These are phyloP conservation scores for Daphoenositta chrysoptera DNA, from an alignment of 2,113 vertebrate species.

Conservation along the genomic window DNA sequence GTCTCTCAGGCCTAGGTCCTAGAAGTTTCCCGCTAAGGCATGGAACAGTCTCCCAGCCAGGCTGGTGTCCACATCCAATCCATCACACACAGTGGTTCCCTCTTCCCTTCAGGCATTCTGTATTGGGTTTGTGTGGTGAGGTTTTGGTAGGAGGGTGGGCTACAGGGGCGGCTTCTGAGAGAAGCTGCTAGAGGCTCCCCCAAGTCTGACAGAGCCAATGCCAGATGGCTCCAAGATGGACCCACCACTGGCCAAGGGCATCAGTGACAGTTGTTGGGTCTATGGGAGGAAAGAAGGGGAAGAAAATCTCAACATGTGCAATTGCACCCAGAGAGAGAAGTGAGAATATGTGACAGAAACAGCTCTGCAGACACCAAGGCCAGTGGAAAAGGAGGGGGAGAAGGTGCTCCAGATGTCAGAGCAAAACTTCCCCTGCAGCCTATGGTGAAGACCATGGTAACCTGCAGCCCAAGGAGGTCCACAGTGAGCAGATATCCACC, in stretches of 20 bases:
- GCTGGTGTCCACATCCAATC: not conserved
- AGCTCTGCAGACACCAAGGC: not conserved
- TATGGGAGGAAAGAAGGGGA: not conserved
- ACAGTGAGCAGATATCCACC: not conserved
- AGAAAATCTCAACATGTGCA: not conserved
- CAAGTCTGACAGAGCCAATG: not conserved
- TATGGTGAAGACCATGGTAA: not conserved
- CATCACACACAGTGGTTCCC: not conserved
- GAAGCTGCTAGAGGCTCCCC: not conserved
- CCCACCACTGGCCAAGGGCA: not conserved
- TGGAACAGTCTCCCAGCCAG: not conserved
- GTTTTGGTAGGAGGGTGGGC: not conserved
- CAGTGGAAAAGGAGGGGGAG: not conserved
- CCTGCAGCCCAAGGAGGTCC: not conserved
- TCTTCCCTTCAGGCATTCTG: not conserved
- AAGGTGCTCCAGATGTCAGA: not conserved
- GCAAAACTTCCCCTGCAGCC: not conserved
- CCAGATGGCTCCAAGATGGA: not conserved
- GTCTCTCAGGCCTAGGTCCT: not conserved
- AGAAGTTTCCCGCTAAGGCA: not conserved
- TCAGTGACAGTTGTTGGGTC: not conserved
- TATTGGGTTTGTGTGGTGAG: not conserved
- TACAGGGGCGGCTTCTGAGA: not conserved
- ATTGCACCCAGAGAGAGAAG: not conserved
- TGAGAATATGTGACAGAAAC: not conserved